Percentiles rank a stretch among this genome's conserved stretches.
These are phyloP conservation scores for Lepas anatifera DNA, from an alignment of 2,888 invertebrate genomes.

Conservation along the genomic window DNA sequence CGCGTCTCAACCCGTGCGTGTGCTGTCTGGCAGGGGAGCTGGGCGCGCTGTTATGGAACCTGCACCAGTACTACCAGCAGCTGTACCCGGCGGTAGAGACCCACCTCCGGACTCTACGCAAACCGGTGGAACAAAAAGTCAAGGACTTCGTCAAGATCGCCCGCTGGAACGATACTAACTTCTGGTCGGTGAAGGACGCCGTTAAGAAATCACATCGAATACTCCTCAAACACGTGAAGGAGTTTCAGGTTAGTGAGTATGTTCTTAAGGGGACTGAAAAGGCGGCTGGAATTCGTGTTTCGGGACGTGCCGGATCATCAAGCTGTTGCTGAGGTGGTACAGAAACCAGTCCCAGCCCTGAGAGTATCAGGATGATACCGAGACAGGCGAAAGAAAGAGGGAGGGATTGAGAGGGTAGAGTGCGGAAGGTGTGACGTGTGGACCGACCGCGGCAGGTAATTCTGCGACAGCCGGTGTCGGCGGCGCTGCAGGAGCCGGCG, in stretches of 20 bases:
- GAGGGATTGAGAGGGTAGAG: no score
- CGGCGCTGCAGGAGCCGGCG: background rate
- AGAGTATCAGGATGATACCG: no score
- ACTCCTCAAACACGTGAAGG: conserved; percentile 71
- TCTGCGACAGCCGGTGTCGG: background rate
- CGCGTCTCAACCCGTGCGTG: no score
- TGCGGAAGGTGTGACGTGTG: no score
- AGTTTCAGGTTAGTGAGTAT: conserved; percentile 33
- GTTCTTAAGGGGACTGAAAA: no score
- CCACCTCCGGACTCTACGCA: conserved; percentile 52
- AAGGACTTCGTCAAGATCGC: conserved; percentile 90
- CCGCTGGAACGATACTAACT: conserved; percentile 87
- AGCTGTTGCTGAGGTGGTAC: no score
- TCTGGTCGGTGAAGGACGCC: conserved; percentile 82
- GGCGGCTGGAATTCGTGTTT: no score
- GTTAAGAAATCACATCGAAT: conserved; percentile 77
- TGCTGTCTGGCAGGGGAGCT: conserved; percentile 19
- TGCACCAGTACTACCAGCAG: conserved; percentile 70
- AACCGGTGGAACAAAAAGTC: conserved; percentile 81
- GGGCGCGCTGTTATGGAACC: conserved; percentile 51
- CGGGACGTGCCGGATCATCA: no score
- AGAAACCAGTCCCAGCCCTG: no score
- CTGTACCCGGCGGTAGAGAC: conserved; percentile 52
- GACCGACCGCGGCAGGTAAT: background rate
- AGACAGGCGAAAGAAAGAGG: no score